phyloP scores from a whole-genome alignment of 2,797 vertebrate genomes.

The Cottoperca gobio region DNA sequence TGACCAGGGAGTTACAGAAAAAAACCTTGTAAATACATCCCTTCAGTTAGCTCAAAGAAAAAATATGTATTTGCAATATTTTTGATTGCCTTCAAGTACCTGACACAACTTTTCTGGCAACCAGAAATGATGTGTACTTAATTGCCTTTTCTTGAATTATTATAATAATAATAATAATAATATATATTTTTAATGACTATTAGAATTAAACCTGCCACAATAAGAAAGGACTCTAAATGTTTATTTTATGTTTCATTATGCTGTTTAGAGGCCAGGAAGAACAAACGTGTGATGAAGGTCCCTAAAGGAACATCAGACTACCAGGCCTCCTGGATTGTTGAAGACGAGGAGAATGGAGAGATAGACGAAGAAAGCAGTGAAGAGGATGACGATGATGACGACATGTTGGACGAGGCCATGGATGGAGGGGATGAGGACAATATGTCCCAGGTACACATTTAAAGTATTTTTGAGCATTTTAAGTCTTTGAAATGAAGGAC shows the following conservation, averaged over 20 bases:
- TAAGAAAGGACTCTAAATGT: not conserved
- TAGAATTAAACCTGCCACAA: not conserved
- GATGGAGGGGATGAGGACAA: conserved; percentile 77
- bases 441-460: conserved; percentile 77
- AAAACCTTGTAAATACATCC: not conserved
- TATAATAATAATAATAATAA: too few species aligned
- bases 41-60: not conserved
- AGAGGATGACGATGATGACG: conserved; percentile 77
- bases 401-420: conserved; percentile 85
- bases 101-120: not conserved
- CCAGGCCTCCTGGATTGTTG: conserved; percentile 95
- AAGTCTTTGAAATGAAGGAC: not conserved
- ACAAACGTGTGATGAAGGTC: conserved; percentile 88
- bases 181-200: too few species aligned
- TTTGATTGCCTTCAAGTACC: not conserved
- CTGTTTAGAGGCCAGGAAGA: conserved; percentile 85
- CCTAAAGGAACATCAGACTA: conserved; percentile 97
- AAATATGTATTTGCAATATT: conserved; percentile 2
- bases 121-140: not conserved
- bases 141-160: too few species aligned
- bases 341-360: conserved; percentile 74
- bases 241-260: conserved; percentile 4
- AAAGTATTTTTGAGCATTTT: not conserved
- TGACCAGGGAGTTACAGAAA: not conserved
- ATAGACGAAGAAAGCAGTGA: conserved; percentile 80